Evolutionary conservation across 2,888 invertebrate genomes (phyloP).

Genomic region (Ormia ochracea): DNA sequence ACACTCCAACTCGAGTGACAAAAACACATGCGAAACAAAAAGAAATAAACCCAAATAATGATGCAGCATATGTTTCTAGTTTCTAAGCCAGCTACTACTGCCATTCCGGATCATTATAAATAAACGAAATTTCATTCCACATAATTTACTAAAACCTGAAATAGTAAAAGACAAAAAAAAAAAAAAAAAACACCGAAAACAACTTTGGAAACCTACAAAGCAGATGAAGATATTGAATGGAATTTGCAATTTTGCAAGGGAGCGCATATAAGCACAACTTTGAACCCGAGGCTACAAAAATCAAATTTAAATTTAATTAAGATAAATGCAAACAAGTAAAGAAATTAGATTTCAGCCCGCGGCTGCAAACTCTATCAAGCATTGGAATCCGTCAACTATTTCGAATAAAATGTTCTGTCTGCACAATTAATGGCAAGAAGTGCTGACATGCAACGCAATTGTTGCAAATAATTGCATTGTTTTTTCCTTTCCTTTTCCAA

Average conservation of each 20-base stretch:
- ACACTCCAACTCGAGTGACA: constrained; percentile 47
- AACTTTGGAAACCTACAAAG: background rate
- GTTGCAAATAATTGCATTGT: no score
- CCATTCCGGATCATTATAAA: constrained; percentile 30
- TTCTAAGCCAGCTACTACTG: background rate
- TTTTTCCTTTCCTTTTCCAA: no score
- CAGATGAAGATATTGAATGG: constrained; percentile 47
- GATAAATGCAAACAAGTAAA: constrained; percentile 15
- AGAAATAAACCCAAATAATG: background rate
- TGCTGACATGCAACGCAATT: background rate
- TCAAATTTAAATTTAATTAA: constrained; percentile 31
- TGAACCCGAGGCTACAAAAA: constrained; percentile 13
- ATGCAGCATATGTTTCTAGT: constrained; percentile 18
- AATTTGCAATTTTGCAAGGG: constrained; percentile 27
- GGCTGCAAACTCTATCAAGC: background rate
- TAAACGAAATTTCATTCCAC: constrained; percentile 52
- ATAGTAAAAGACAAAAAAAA: background rate
- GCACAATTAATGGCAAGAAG: background rate
- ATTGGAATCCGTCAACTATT: background rate
- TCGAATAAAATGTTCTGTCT: background rate
- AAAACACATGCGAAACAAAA: constrained; percentile 1
- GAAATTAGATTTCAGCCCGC: constrained; percentile 10
- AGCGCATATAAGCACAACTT: background rate
- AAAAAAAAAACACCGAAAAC: no score
- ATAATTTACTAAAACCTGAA: constrained; percentile 25